Conservation (phyloP, 2,113 vertebrate species). For the Perognathus longimembris region DNA sequence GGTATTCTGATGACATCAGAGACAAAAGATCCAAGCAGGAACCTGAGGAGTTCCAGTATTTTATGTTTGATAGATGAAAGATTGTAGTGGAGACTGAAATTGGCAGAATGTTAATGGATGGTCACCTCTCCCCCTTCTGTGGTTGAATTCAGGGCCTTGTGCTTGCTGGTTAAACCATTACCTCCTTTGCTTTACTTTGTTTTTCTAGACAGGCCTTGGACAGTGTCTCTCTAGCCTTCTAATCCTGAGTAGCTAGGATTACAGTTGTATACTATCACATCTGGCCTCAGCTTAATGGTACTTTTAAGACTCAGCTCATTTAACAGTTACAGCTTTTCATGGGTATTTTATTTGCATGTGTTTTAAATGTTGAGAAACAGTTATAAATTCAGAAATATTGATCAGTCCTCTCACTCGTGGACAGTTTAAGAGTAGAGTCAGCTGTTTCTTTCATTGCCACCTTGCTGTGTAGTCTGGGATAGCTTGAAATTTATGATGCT, state of each 20-base stretch:
- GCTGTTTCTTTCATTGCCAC: not conserved
- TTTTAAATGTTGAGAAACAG: not conserved
- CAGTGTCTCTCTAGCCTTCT: no score
- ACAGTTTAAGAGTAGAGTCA: not conserved
- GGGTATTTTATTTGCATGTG: not conserved
- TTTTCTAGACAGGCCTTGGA: no score
- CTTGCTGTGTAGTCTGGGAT: not conserved
- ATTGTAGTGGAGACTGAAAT: not conserved
- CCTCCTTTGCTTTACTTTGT: no score
- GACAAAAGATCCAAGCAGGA: not conserved
- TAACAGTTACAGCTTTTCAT: not conserved
- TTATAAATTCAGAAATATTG: slow-evolving; percentile 37
- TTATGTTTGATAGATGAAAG: not conserved
- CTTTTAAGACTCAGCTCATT: not conserved
- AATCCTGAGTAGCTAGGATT: no score
- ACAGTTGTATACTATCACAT: no score
- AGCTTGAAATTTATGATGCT: not conserved
- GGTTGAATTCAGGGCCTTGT: no score
- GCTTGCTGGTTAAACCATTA: no score
- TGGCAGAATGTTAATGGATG: not conserved
- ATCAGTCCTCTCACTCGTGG: not conserved
- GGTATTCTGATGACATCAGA: not conserved
- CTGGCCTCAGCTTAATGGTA: no score
- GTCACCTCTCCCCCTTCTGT: not conserved
- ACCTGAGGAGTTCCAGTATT: not conserved